Evolutionary conservation across 2,888 invertebrate species (phyloP).

Genomic region (Cheilosia urbana): DNA sequence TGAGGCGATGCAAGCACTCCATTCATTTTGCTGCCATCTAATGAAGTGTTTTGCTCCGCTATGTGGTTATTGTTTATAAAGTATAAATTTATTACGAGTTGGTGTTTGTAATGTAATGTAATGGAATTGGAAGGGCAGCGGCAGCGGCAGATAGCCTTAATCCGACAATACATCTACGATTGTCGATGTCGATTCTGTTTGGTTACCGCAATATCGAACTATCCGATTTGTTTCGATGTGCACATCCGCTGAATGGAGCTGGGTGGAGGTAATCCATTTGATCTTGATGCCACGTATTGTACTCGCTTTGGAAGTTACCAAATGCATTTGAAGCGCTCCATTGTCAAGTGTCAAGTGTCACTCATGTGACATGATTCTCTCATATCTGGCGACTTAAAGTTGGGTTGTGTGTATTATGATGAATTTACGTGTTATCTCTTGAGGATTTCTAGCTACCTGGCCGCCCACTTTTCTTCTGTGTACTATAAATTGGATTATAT

Average conservation of each 20-base stretch:
- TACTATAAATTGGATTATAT: slow-evolving; percentile 57
- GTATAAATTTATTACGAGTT: slow-evolving; percentile 59
- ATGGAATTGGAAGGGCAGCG: slow-evolving; percentile 36
- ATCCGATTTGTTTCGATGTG: slow-evolving; percentile 69
- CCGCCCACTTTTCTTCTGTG: slow-evolving; percentile 64
- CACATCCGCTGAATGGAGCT: slow-evolving; percentile 64
- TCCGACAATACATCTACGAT: slow-evolving; percentile 63
- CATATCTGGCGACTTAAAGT: slow-evolving; percentile 53
- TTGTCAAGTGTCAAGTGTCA: slow-evolving; percentile 72
- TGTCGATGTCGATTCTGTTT: slow-evolving; percentile 37
- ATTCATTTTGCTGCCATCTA: slow-evolving; percentile 57
- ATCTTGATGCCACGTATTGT: slow-evolving; percentile 50
- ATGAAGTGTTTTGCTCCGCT: slow-evolving; percentile 65
- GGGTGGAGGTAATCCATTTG: slow-evolving; percentile 52
- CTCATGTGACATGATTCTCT: slow-evolving; percentile 70
- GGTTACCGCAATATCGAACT: slow-evolving; percentile 30
- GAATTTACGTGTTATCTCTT: slow-evolving; percentile 68
- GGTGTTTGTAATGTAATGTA: slow-evolving; percentile 24
- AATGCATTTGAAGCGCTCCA: slow-evolving; percentile 63
- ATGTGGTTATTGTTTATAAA: slow-evolving; percentile 65
- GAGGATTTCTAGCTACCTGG: slow-evolving; percentile 63
- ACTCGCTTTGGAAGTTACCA: slow-evolving; percentile 36
- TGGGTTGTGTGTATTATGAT: slow-evolving; percentile 52
- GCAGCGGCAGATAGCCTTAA: slow-evolving; percentile 21
- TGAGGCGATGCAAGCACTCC: slow-evolving; percentile 28